phyloP scores from a whole-genome alignment of 2,888 invertebrate species.

The Antheraea yamamai region DNA sequence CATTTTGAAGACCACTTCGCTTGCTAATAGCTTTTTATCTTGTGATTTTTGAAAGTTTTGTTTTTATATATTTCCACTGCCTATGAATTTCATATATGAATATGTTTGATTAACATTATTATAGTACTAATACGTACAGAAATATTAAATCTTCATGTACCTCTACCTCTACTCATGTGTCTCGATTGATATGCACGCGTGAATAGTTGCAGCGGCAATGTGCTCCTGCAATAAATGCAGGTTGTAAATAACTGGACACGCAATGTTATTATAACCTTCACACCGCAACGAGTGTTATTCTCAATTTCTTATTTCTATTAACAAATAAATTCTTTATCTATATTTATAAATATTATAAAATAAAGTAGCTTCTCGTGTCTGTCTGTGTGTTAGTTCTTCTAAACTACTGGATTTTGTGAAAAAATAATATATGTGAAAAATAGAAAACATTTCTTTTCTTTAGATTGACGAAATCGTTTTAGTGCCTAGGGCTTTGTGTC shows the following conservation, averaged over 20 bases:
- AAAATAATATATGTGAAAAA: too few species aligned
- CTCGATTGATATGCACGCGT: not conserved
- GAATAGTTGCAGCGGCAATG: slow-evolving; percentile 11
- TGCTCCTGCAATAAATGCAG: not conserved
- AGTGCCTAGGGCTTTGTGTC: too few species aligned
- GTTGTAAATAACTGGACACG: not conserved
- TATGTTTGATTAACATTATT: not conserved
- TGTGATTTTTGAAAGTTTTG: not conserved
- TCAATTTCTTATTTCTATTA: not conserved
- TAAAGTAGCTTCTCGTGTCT: too few species aligned
- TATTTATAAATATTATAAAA: too few species aligned
- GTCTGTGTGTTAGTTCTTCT: too few species aligned
- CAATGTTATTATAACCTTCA: slow-evolving; percentile 6
- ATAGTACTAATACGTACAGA: not conserved
- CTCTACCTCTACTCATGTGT: too few species aligned
- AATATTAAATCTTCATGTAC: not conserved
- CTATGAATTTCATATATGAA: not conserved
- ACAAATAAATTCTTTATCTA: slow-evolving; percentile 1
- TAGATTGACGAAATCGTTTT: too few species aligned
- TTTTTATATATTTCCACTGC: not conserved
- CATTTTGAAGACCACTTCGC: not conserved
- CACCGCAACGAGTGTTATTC: slow-evolving; percentile 2
- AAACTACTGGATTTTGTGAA: too few species aligned
- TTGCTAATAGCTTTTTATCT: not conserved
- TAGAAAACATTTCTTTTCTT: too few species aligned